Conservation (phyloP, 2,797 vertebrate genomes). For the Sandelia bainsii region DNA sequence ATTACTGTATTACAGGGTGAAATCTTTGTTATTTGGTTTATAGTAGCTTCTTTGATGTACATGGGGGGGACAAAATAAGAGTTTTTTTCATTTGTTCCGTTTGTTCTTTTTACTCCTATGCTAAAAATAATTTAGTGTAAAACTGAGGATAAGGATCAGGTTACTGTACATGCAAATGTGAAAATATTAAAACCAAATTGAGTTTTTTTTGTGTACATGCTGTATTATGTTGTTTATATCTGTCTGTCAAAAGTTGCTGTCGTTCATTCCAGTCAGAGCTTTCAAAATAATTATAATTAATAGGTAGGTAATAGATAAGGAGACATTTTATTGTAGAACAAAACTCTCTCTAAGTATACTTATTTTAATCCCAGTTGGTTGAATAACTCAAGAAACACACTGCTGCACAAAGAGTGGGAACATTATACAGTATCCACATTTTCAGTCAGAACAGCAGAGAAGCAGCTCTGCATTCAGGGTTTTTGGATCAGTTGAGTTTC, state of each 20-base stretch:
- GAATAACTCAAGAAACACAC: conserved; percentile 15
- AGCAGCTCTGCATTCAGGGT: conserved; percentile 14
- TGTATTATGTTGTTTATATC: not conserved
- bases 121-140: not conserved
- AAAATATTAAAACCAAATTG: not conserved
- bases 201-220: not conserved
- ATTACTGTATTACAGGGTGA: no score
- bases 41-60: no score
- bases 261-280: not conserved
- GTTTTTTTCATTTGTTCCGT: no score
- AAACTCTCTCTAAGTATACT: conserved; percentile 11
- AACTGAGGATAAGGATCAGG: not conserved
- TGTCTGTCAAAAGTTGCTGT: conserved; percentile 1
- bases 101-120: no score
- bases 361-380: conserved; percentile 12
- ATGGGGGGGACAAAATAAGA: no score
- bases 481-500: conserved; percentile 42
- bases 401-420: conserved; percentile 19
- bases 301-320: not conserved
- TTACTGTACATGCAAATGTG: not conserved
- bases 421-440: conserved; percentile 25
- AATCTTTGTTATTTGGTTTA: no score
- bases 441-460: conserved; percentile 31
- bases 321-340: not conserved
- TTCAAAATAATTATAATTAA: not conserved